Conservation (phyloP, 2,113 vertebrate genomes). For the Uria lomvia region DNA sequence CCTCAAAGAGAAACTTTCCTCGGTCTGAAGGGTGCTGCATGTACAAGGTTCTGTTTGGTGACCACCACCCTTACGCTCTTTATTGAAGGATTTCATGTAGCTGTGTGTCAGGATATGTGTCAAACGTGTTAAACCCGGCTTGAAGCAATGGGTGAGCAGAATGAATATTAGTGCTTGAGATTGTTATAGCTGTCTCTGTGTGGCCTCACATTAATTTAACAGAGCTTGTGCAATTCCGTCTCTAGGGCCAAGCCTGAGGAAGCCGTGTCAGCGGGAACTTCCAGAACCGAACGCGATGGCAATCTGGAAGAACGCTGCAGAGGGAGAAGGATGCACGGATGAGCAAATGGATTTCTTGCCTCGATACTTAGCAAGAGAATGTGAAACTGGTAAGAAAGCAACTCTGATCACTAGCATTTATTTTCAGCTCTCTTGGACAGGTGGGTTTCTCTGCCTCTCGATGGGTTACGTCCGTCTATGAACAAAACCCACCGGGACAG, state of each 20-base stretch:
- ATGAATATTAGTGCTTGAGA: background rate
- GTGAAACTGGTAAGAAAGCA: background rate
- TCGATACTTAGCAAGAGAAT: background rate
- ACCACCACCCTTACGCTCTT: background rate
- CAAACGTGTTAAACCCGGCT: background rate
- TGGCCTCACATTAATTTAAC: background rate
- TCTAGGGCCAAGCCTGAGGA: background rate
- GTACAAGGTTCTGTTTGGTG: background rate
- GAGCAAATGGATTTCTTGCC: background rate
- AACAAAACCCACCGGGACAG: background rate
- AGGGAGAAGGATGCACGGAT: background rate
- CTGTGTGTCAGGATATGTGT: fast-evolving
- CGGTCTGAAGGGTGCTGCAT: background rate
- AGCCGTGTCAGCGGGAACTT: fast-evolving
- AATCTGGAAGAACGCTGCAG: background rate
- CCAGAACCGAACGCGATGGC: fast-evolving
- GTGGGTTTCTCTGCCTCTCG: background rate
- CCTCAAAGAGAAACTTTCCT: background rate
- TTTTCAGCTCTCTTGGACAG: background rate
- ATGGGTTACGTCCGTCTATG: fast-evolving
- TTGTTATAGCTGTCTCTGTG: background rate
- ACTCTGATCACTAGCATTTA: background rate
- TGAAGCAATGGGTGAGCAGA: background rate
- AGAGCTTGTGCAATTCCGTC: background rate
- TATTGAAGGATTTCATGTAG: background rate